Conservation (phyloP, 2,113 vertebrate genomes). For the Aegithalos caudatus region DNA sequence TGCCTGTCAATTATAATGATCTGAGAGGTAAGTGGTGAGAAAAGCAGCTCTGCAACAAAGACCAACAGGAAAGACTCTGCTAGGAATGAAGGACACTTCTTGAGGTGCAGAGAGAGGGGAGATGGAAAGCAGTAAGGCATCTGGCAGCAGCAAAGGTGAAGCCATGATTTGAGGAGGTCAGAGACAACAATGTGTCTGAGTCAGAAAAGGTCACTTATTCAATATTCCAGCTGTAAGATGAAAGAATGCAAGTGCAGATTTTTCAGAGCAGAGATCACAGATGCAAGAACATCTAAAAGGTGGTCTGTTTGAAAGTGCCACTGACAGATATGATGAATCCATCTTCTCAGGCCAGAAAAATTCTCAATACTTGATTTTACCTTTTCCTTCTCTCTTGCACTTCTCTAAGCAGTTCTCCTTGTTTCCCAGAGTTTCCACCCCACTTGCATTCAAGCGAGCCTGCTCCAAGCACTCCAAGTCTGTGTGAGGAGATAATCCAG, state of each 20-base stretch:
- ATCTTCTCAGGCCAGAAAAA: not conserved
- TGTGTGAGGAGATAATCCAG: not conserved
- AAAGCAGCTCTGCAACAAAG: constrained; percentile 16
- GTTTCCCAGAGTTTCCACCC: not conserved
- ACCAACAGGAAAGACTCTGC: not conserved
- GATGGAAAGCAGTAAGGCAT: constrained; percentile 6
- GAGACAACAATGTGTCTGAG: constrained; percentile 31
- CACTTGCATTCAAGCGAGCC: not conserved
- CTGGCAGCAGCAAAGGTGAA: constrained; percentile 50
- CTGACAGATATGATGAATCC: not conserved
- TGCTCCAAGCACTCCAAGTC: not conserved
- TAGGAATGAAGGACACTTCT: constrained; percentile 12
- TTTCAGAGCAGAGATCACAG: constrained; percentile 36
- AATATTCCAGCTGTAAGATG: constrained; percentile 50
- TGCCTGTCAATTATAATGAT: constrained; percentile 19
- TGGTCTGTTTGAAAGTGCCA: not conserved
- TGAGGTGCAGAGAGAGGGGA: not conserved
- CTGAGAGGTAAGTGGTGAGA: constrained; percentile 2
- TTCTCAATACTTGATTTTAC: not conserved
- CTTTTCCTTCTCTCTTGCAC: not conserved
- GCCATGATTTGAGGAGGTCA: constrained; percentile 33
- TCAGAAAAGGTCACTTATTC: constrained; percentile 45
- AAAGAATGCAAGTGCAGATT: constrained; percentile 33
- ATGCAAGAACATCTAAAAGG: constrained; percentile 30
- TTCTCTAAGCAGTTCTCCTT: not conserved